Evolutionary conservation across 2,797 vertebrate species (phyloP).

Genomic region (Bryconaethiops microstoma): DNA sequence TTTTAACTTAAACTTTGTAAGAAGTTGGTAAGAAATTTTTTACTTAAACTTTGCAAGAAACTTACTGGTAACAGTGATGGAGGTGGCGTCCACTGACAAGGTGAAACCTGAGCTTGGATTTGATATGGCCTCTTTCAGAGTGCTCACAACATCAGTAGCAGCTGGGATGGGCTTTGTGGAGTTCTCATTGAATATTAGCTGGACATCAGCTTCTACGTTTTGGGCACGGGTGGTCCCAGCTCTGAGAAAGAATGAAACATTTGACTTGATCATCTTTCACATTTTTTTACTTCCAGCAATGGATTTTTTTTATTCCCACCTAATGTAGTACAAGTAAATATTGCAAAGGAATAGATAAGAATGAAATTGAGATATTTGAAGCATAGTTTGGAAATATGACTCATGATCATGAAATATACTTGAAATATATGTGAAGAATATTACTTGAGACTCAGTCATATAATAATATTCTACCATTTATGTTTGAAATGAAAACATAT

Average conservation of each 20-base stretch:
- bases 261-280: too few relatives aligned
- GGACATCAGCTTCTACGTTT: conserved; percentile 46
- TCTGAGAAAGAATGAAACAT: conserved; percentile 10
- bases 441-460: neutral
- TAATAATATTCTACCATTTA: too few relatives aligned
- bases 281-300: too few relatives aligned
- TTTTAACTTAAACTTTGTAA: neutral
- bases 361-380: too few relatives aligned
- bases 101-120: conserved; percentile 13
- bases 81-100: neutral
- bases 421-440: neutral
- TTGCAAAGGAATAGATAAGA: too few relatives aligned
- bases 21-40: neutral
- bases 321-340: too few relatives aligned
- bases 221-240: neutral
- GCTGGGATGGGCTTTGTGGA: conserved; percentile 38
- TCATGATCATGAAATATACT: too few relatives aligned
- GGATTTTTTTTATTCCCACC: too few relatives aligned
- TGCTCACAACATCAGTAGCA: neutral
- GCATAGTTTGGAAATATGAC: too few relatives aligned
- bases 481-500: neutral
- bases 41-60: neutral
- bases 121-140: conserved; percentile 24
- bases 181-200: conserved; percentile 49
- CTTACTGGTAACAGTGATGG: conserved; percentile 52